Conservation (phyloP, 2,888 invertebrate genomes). For the Cephus pulcher region DNA sequence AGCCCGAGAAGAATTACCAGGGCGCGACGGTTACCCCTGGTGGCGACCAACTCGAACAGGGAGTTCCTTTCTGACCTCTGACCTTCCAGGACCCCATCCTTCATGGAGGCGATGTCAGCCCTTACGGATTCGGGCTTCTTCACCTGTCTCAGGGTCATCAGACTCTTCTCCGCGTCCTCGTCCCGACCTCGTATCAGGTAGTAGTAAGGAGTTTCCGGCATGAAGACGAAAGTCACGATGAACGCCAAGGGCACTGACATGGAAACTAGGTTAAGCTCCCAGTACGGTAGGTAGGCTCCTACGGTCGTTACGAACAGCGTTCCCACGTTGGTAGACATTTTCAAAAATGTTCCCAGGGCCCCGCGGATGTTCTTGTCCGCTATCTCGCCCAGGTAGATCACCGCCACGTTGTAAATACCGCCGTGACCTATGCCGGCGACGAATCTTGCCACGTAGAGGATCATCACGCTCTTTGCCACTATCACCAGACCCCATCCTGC, state of each 20-base stretch:
- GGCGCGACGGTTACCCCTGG: slow-evolving; percentile 70
- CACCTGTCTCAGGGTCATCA: slow-evolving; percentile 71
- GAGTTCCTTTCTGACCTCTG: slow-evolving; percentile 65
- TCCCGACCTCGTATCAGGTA: slow-evolving; percentile 69
- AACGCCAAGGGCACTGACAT: slow-evolving; percentile 71
- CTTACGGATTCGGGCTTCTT: slow-evolving; percentile 67
- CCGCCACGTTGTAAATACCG: slow-evolving; percentile 67
- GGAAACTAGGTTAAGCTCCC: slow-evolving; percentile 68
- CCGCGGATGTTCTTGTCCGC: slow-evolving; percentile 71
- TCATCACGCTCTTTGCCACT: slow-evolving; percentile 37
- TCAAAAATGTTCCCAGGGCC: slow-evolving; percentile 70
- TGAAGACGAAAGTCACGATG: slow-evolving; percentile 70
- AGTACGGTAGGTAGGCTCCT: slow-evolving; percentile 68
- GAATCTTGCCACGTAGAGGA: slow-evolving; percentile 64
- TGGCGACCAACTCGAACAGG: slow-evolving; percentile 68
- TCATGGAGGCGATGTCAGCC: slow-evolving; percentile 71
- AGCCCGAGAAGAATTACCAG: slow-evolving; percentile 72
- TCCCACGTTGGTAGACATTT: slow-evolving; percentile 67
- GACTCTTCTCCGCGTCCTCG: slow-evolving; percentile 69
- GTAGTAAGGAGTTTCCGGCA: slow-evolving; percentile 78
- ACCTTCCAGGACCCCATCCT: slow-evolving; percentile 68
- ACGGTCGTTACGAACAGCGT: slow-evolving; percentile 56
- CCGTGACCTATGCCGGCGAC: slow-evolving; percentile 67
- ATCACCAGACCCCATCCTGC: slow-evolving; percentile 54
- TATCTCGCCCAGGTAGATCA: slow-evolving; percentile 73